These are phyloP conservation scores for Drosophila mercatorum DNA, from an alignment of 2,888 invertebrate genomes.

Conservation along the genomic window DNA sequence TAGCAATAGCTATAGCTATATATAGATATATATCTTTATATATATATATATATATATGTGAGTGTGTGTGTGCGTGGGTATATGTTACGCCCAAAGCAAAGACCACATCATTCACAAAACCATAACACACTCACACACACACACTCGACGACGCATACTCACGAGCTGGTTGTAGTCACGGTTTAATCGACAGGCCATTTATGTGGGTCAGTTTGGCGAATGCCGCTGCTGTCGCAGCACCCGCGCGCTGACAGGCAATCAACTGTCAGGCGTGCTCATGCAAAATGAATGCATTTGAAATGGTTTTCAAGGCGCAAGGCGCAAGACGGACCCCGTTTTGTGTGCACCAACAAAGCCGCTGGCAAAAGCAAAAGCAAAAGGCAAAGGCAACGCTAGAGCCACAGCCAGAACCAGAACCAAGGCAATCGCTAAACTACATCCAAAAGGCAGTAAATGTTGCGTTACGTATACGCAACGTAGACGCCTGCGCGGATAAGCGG, in stretches of 20 bases:
- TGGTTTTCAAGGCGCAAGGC: conserved; percentile 52
- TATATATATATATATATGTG: neutral
- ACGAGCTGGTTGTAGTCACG: conserved; percentile 44
- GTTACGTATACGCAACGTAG: conserved; percentile 68
- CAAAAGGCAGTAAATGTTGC: conserved; percentile 23
- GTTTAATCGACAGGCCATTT: conserved; percentile 54
- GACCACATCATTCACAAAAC: conserved; percentile 72
- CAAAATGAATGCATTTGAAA: conserved; percentile 62
- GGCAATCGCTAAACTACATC: conserved; percentile 17
- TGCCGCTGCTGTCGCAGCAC: conserved; percentile 21
- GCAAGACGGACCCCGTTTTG: conserved; percentile 28
- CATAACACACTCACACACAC: conserved; percentile 14
- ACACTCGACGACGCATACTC: conserved; percentile 27
- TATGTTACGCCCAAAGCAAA: conserved; percentile 26
- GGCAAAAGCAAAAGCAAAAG: conserved; percentile 21
- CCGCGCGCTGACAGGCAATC: conserved; percentile 63
- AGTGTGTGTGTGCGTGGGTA: conserved; percentile 14
- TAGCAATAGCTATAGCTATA: neutral
- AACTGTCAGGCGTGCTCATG: conserved; percentile 55
- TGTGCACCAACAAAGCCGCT: conserved; percentile 37
- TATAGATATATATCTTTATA: too few relatives aligned
- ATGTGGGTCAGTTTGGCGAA: conserved; percentile 68
- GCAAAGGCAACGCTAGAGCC: conserved; percentile 15
- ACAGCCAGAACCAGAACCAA: conserved; percentile 23
- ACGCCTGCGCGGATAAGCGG: conserved; percentile 75